Evolutionary conservation across 2,797 vertebrate genomes (phyloP).

Genomic region (Loriculus beryllinus): DNA sequence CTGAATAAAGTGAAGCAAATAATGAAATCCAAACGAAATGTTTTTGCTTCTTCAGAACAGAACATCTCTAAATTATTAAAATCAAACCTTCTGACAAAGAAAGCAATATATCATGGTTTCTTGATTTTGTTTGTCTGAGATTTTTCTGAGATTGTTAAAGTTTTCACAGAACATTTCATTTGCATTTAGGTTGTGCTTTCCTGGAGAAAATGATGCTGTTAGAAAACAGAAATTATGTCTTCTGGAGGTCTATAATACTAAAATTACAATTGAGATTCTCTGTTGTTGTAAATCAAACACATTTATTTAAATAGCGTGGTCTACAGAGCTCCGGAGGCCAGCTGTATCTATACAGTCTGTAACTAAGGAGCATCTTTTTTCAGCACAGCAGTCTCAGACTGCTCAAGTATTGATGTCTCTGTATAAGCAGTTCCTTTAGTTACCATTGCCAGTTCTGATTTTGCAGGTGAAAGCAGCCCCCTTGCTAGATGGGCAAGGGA

Average conservation of each 20-base stretch:
- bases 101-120: neutral
- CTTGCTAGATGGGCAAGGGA: neutral
- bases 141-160: neutral
- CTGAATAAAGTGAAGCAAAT: neutral
- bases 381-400: neutral
- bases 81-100: neutral
- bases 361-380: neutral
- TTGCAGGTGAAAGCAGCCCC: conserved; percentile 26
- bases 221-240: neutral
- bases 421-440: conserved; percentile 2
- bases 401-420: neutral
- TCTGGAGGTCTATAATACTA: neutral
- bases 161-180: neutral
- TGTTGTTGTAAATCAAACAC: neutral
- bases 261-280: neutral
- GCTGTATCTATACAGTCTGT: neutral
- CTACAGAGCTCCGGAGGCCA: neutral
- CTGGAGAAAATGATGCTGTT: neutral
- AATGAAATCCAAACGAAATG: neutral
- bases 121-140: neutral
- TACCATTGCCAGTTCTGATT: conserved; percentile 35
- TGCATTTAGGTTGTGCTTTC: neutral
- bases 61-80: neutral
- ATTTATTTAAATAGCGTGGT: neutral
- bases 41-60: neutral